A percentile compares a stretch with the other conserved stretches of the same genome.
phyloP scores from a whole-genome alignment of 2,797 vertebrate genomes.

The Sparidentex hasta region DNA sequence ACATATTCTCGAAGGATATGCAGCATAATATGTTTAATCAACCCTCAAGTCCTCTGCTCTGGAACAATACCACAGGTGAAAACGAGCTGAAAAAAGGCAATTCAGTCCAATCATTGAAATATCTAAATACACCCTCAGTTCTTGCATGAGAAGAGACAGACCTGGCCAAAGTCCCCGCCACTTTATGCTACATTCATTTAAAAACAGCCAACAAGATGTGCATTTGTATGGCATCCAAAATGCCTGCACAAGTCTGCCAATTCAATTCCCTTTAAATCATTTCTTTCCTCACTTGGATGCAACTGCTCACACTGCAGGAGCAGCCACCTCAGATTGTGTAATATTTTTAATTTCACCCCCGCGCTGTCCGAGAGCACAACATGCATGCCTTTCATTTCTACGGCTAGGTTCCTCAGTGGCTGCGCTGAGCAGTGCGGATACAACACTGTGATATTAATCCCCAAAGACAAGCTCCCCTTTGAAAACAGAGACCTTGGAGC shows the following conservation, averaged over 20 bases:
- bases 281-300: slow-evolving; percentile 18
- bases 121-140: slow-evolving; percentile 6
- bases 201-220: slow-evolving; percentile 46
- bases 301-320: slow-evolving; percentile 5
- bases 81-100: background rate
- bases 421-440: background rate
- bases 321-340: background rate
- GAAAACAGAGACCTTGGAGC: slow-evolving; percentile 22
- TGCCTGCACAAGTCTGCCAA: slow-evolving; percentile 21
- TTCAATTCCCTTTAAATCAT: slow-evolving; percentile 24
- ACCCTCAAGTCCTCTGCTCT: background rate
- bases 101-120: background rate
- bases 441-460: slow-evolving; percentile 24
- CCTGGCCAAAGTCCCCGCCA: slow-evolving; percentile 21
- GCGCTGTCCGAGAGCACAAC: slow-evolving; percentile 1
- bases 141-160: background rate
- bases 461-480: slow-evolving; percentile 9
- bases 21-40: background rate
- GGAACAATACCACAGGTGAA: background rate
- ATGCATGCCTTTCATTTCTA: slow-evolving; percentile 9
- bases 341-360: slow-evolving; percentile 21
- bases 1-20: background rate
- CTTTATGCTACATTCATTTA: slow-evolving; percentile 26
- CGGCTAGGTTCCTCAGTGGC: slow-evolving; percentile 1
- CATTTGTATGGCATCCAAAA: slow-evolving; percentile 49